Percentiles rank a stretch among this genome's conserved stretches.
Conservation (phyloP, 2,797 vertebrate species). For the Esox lucius region DNA sequence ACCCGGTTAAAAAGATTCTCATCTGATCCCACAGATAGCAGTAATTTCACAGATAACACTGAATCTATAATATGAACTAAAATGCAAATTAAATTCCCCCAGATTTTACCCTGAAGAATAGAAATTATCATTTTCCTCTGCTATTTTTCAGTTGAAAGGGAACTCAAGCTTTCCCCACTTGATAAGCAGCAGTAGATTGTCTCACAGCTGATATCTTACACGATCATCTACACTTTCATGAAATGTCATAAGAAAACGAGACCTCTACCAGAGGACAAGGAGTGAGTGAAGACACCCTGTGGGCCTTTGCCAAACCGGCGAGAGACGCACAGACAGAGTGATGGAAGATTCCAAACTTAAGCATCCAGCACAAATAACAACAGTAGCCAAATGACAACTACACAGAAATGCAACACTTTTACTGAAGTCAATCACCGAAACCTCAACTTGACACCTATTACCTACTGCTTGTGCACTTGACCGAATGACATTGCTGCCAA, state of each 20-base stretch:
- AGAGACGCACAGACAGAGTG: neutral
- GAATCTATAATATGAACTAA: slow-evolving; percentile 65
- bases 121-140: slow-evolving; percentile 65
- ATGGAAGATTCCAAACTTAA: neutral
- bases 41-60: slow-evolving; percentile 64
- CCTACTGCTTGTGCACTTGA: neutral
- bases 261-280: slow-evolving; percentile 48
- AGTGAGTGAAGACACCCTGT: slow-evolving; percentile 14
- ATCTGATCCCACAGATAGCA: slow-evolving; percentile 73
- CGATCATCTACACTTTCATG: slow-evolving; percentile 60
- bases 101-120: slow-evolving; percentile 69
- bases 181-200: slow-evolving; percentile 56
- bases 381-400: neutral
- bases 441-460: neutral
- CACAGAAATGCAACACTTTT: neutral
- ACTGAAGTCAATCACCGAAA: neutral
- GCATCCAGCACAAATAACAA: neutral
- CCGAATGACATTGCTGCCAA: slow-evolving; percentile 17
- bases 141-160: slow-evolving; percentile 60
- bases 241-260: slow-evolving; percentile 47
- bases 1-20: slow-evolving; percentile 65
- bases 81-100: slow-evolving; percentile 73
- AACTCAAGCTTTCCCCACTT: slow-evolving; percentile 59
- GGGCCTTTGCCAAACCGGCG: slow-evolving; percentile 18
- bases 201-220: slow-evolving; percentile 62